Base-by-base conservation (phyloP, 2,113 vertebrate species). In the Pachypanchax playfairii region DNA sequence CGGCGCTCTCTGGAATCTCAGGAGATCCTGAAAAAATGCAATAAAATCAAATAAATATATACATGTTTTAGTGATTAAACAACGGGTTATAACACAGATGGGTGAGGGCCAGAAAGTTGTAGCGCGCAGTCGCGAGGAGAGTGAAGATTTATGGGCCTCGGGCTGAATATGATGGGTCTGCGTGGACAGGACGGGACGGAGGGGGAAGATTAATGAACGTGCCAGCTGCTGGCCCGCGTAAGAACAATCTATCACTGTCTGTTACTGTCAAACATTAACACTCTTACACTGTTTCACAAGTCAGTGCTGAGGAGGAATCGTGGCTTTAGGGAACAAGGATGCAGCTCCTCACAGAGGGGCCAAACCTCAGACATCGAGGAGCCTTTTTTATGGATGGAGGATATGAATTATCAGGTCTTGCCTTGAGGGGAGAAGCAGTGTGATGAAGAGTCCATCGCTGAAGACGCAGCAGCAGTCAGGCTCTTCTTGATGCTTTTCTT, bases 191-290 rank as follows among this genome's bases (percentile, higher is more conserved):
- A 93, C 92, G 92, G 94, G 93, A 94, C 92, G 93, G 84, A 89
- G 93, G 90, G 89, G 90, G 92, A 94, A 94, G 90, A 95, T 94
- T 95, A 95, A 96, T 95, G 94, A 94, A 94, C 94, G 92, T 93
- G 93, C 94, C 95, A 96, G 94, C 94, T 95, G 95, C 94, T 91
- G 93, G 93, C 92, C 92, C 90, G 92, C 94, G 92, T 93, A 92
- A 90, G 91, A 94, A 93, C 91, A 90, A 96, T 96, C 93, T 94
- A 97, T 97, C 95, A 95, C 94, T 96, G 94, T 94, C 96, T 93
- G 96, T 98, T 96, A 96, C 95, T 96, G 96, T 95, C 95, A 97
- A 91, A 93, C 93, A 96, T 91, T 93, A 94, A 87, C 93, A 93
- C 92, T 93, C 90, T 91, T 92, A 92, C 92, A 94, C 92, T 91